Evolutionary conservation across 2,888 invertebrate genomes (phyloP).

Genomic region (Pristionchus mayeri): DNA sequence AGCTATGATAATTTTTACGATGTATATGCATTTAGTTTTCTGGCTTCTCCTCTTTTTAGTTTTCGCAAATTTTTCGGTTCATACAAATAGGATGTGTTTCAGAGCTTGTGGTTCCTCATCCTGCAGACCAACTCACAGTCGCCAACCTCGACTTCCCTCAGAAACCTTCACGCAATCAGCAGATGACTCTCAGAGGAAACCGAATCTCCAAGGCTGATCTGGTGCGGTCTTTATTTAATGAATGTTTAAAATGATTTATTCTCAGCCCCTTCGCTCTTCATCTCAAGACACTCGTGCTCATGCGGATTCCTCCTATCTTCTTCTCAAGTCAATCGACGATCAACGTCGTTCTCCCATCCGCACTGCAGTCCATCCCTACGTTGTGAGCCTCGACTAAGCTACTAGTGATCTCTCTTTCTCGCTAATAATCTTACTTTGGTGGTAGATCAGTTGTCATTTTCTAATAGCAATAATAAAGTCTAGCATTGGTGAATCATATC

Average conservation of each 20-base stretch:
- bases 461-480: too few species aligned
- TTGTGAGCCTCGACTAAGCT: constrained; percentile 64
- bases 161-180: constrained; percentile 54
- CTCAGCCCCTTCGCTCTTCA: constrained; percentile 1
- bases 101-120: background rate
- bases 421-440: background rate
- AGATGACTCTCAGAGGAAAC: constrained; percentile 35
- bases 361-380: constrained; percentile 59
- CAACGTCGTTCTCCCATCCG: constrained; percentile 63
- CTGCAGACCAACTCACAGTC: constrained; percentile 49
- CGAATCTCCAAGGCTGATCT: constrained; percentile 59
- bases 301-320: constrained; percentile 25
- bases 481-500: too few species aligned
- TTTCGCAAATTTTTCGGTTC: too few species aligned
- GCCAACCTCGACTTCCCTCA: constrained; percentile 54
- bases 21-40: too few species aligned
- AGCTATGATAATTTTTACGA: too few species aligned
- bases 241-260: background rate
- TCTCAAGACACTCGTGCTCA: background rate
- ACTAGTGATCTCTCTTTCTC: constrained; percentile 35
- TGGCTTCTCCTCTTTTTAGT: too few species aligned
- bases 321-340: constrained; percentile 40
- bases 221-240: too few species aligned
- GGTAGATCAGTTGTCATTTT: too few species aligned
- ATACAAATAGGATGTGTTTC: too few species aligned